These are phyloP conservation scores for Cynaeus angustus DNA, from an alignment of 2,888 invertebrate genomes.

Conservation along the genomic window DNA sequence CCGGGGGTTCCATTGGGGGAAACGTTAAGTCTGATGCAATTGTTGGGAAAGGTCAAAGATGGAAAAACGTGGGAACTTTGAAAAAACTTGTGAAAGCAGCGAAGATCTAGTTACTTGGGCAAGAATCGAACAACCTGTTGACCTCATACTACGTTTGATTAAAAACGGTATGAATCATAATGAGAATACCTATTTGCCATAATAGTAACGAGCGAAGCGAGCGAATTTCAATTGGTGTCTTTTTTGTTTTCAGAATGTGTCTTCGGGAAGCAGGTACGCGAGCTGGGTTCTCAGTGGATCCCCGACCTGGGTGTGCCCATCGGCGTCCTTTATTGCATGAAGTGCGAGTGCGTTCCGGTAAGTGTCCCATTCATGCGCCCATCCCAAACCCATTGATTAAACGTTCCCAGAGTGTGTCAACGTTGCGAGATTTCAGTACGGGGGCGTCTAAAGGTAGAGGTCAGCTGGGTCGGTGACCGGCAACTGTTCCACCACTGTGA, in stretches of 20 bases:
- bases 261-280: conserved; percentile 90
- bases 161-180: conserved; percentile 4
- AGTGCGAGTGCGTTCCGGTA: conserved; percentile 96
- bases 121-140: conserved; percentile 25
- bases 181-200: conserved; percentile 5
- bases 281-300: conserved; percentile 93
- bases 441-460: conserved; percentile 69
- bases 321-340: conserved; percentile 95
- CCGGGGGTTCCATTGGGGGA: conserved; percentile 47
- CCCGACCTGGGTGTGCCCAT: conserved; percentile 95
- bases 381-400: conserved; percentile 34
- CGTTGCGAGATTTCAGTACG: conserved; percentile 55
- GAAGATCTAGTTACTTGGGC: conserved; percentile 15
- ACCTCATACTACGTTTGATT: conserved; percentile 16
- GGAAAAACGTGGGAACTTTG: conserved; percentile 49
- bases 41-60: conserved; percentile 66
- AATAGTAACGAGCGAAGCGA: no score
- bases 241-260: conserved; percentile 86
- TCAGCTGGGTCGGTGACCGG: conserved; percentile 69
- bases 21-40: conserved; percentile 63
- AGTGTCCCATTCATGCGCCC: conserved; percentile 69
- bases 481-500: conserved; percentile 66
- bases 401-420: conserved; percentile 42
- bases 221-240: not conserved
- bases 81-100: not conserved